A percentile compares a stretch with the other conserved stretches of the same genome.
Evolutionary conservation across 2,888 invertebrate species (phyloP).

Genomic region (Diabrotica balteata): DNA sequence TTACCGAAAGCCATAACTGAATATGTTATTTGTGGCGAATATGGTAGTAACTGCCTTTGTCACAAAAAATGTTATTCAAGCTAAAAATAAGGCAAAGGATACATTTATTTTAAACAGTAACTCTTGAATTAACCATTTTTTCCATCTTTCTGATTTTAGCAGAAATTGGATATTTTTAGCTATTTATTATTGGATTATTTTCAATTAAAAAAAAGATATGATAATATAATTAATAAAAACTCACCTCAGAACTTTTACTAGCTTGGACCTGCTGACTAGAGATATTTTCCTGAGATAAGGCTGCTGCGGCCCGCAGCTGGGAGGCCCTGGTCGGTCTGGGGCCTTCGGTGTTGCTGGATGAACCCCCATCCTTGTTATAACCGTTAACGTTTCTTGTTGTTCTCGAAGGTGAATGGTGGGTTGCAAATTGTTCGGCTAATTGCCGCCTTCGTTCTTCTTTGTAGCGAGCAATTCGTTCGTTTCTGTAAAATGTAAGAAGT

Average conservation of each 20-base stretch:
- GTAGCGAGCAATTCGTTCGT: constrained; percentile 73
- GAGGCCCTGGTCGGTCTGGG: constrained; percentile 78
- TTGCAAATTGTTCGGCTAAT: constrained; percentile 65
- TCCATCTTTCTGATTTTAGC: no score
- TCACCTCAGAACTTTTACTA: constrained; percentile 41
- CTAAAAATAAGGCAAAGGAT: no score
- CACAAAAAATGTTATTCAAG: no score
- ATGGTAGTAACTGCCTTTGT: no score
- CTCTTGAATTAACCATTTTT: no score
- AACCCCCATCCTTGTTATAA: constrained; percentile 51
- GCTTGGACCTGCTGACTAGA: constrained; percentile 40
- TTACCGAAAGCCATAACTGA: no score
- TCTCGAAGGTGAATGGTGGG: constrained; percentile 20
- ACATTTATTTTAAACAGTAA: no score
- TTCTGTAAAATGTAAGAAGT: constrained; percentile 46
- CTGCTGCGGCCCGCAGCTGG: constrained; percentile 72
- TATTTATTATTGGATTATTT: no score
- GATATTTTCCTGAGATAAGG: constrained; percentile 46
- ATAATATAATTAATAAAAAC: constrained; percentile 7
- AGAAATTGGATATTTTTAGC: no score
- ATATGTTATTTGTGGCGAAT: no score
- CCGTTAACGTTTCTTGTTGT: constrained; percentile 12
- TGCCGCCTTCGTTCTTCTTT: constrained; percentile 77
- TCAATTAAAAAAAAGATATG: no score
- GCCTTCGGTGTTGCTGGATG: constrained; percentile 52